phyloP scores from a whole-genome alignment of 2,113 vertebrate species.

The Paramormyrops kingsleyae region DNA sequence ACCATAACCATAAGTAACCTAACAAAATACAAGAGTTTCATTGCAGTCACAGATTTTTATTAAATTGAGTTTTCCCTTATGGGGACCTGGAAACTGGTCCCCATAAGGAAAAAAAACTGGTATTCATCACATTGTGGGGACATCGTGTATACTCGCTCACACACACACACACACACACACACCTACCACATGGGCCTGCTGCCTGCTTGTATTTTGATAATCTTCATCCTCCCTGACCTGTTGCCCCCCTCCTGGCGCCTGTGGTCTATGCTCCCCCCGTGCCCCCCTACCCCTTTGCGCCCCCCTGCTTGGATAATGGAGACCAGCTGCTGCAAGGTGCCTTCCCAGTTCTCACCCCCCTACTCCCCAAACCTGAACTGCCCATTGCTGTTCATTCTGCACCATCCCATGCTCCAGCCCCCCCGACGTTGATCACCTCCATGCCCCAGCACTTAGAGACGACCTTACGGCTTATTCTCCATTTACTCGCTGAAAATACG shows the following conservation, averaged over 20 bases:
- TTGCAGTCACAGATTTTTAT: too few relatives aligned
- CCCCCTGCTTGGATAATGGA: slow-evolving; percentile 62
- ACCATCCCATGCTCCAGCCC: background rate
- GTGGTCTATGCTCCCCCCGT: slow-evolving; percentile 54
- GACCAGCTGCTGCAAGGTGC: slow-evolving; percentile 76
- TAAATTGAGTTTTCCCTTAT: too few relatives aligned
- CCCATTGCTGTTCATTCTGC: slow-evolving; percentile 46
- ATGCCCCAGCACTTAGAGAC: background rate
- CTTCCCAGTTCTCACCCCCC: slow-evolving; percentile 46
- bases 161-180: slow-evolving; percentile 40
- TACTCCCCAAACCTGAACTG: slow-evolving; percentile 41
- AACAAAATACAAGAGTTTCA: background rate
- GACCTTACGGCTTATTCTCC: background rate
- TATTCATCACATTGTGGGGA: too few relatives aligned
- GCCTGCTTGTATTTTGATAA: slow-evolving; percentile 72
- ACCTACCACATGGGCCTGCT: slow-evolving; percentile 57
- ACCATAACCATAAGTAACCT: background rate
- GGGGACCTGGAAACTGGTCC: too few relatives aligned
- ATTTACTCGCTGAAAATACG: background rate
- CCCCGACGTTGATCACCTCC: background rate
- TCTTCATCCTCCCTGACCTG: slow-evolving; percentile 72
- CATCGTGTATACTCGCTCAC: background rate
- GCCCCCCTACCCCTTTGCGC: slow-evolving; percentile 40
- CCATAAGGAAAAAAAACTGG: too few relatives aligned
- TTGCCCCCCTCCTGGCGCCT: slow-evolving; percentile 70